These are phyloP conservation scores for Hyposoter dolosus DNA, from an alignment of 2,888 invertebrate genomes.

Conservation along the genomic window DNA sequence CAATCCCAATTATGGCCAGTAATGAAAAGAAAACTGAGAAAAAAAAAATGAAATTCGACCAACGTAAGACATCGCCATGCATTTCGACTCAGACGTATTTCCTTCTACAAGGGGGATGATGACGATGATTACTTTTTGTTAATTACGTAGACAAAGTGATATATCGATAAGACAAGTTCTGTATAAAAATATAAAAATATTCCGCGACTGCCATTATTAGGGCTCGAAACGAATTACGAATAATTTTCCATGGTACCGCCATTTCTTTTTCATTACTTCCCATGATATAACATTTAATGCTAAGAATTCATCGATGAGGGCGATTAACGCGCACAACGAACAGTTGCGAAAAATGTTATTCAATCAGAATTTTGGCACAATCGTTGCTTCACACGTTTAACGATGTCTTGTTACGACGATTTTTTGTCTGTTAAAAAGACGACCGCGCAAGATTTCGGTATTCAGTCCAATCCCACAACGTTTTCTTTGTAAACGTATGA, in stretches of 20 bases:
- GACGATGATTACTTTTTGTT: neutral
- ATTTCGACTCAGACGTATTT: conserved; percentile 48
- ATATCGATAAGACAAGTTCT: neutral
- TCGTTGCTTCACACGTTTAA: neutral
- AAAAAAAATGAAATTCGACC: neutral
- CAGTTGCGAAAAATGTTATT: neutral
- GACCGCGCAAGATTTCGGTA: neutral
- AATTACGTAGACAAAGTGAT: neutral
- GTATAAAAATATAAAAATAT: neutral
- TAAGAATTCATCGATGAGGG: neutral
- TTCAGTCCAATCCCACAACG: neutral
- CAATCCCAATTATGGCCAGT: conserved; percentile 76
- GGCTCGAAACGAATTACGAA: neutral
- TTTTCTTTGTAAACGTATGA: neutral
- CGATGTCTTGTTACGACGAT: neutral
- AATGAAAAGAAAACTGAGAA: conserved; percentile 10
- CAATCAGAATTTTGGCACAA: neutral
- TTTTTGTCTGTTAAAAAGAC: too few species aligned
- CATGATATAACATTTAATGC: neutral
- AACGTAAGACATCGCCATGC: conserved; percentile 40
- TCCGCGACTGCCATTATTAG: neutral
- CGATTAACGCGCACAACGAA: neutral
- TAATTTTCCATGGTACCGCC: neutral
- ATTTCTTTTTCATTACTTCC: neutral
- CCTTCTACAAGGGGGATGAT: conserved; percentile 24